These are phyloP conservation scores for Plebejus melissa DNA, from an alignment of 2,888 invertebrate genomes.

Conservation along the genomic window DNA sequence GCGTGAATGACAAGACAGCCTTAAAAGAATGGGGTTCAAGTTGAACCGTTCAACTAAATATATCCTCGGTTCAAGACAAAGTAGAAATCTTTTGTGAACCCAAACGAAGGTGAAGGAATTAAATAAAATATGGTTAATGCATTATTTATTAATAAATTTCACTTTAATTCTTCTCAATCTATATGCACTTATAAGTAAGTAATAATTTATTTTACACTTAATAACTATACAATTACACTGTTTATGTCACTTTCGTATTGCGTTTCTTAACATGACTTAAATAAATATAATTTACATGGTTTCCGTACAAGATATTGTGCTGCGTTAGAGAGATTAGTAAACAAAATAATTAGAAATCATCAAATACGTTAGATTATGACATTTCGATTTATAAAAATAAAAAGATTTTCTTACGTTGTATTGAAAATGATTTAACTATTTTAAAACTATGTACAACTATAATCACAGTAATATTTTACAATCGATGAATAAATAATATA, in stretches of 20 bases:
- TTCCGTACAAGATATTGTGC: constrained; percentile 45
- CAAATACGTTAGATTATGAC: not conserved
- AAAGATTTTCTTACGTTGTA: constrained; percentile 33
- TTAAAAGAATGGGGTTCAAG: not conserved
- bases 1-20: constrained; percentile 33
- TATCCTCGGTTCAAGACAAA: not conserved
- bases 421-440: constrained; percentile 40
- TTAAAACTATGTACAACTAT: constrained; percentile 55
- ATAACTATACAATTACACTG: constrained; percentile 60
- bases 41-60: too few species aligned
- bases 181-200: constrained; percentile 69
- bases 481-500: constrained; percentile 64
- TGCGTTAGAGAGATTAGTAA: constrained; percentile 42
- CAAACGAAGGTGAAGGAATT: constrained; percentile 29
- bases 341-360: constrained; percentile 3
- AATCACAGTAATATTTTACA: constrained; percentile 66
- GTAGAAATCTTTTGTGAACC: not conserved
- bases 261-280: constrained; percentile 55
- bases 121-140: constrained; percentile 62
- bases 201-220: constrained; percentile 77
- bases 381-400: constrained; percentile 26
- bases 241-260: constrained; percentile 67
- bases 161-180: constrained; percentile 73
- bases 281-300: constrained; percentile 50
- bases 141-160: constrained; percentile 78